Percentiles rank a stretch among this genome's conserved stretches.
Evolutionary conservation across 2,113 vertebrate species (phyloP).

Genomic region (Pao palembangensis): DNA sequence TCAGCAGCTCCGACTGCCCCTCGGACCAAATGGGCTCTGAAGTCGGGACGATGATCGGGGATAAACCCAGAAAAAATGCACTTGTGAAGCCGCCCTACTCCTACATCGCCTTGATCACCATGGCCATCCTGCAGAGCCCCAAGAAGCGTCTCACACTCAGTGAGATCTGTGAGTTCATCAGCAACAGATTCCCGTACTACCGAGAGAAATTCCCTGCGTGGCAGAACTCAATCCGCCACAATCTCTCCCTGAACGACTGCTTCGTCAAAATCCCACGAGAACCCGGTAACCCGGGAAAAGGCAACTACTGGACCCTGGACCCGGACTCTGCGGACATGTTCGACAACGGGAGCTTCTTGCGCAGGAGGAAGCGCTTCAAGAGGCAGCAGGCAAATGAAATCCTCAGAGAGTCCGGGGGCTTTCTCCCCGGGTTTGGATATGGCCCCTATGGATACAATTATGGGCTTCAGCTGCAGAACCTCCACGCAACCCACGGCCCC

Average conservation of each 20-base stretch:
- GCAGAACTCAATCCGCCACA: conserved; percentile 95
- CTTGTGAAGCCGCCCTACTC: conserved; percentile 89
- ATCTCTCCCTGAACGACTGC: conserved; percentile 91
- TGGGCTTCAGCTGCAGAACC: conserved; percentile 90
- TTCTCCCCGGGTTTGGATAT: conserved; percentile 92
- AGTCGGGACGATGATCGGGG: conserved; percentile 61
- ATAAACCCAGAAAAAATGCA: conserved; percentile 81
- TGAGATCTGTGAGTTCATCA: conserved; percentile 97
- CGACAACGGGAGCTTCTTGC: conserved; percentile 91
- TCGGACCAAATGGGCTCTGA: conserved; percentile 68
- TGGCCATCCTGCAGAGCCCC: conserved; percentile 95
- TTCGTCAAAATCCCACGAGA: conserved; percentile 91
- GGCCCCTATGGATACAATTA: conserved; percentile 94
- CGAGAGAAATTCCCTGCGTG: conserved; percentile 93
- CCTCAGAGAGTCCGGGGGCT: conserved; percentile 86
- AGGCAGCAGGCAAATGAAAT: conserved; percentile 86
- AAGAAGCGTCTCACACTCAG: conserved; percentile 93
- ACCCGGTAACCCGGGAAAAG: conserved; percentile 88
- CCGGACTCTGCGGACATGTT: conserved; percentile 95
- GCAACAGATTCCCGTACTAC: conserved; percentile 92
- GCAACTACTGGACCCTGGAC: conserved; percentile 96
- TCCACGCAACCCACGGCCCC: conserved; percentile 76
- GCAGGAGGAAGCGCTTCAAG: conserved; percentile 92
- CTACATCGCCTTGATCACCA: conserved; percentile 95
- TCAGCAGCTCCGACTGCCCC: conserved; percentile 73